These are phyloP conservation scores for Zygogramma bicolorata DNA, from an alignment of 2,888 invertebrate genomes.

Conservation along the genomic window DNA sequence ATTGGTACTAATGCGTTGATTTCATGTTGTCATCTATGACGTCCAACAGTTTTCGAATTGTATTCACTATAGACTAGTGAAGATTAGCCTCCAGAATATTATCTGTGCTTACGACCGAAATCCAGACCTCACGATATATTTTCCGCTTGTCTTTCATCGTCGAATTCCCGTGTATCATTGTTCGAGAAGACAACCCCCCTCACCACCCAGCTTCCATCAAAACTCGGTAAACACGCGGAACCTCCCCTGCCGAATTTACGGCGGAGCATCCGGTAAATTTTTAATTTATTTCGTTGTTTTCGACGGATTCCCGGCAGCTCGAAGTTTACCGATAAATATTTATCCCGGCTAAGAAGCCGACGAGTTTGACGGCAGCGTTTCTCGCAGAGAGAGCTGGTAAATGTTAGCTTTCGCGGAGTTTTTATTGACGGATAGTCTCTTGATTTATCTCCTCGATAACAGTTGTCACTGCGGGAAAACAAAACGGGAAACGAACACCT, in stretches of 20 bases:
- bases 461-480: constrained; percentile 14
- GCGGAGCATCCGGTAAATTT: not conserved
- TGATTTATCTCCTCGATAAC: constrained; percentile 23
- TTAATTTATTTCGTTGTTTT: constrained; percentile 9
- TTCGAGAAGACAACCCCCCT: not conserved
- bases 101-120: too few relatives aligned
- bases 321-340: constrained; percentile 20
- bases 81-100: too few relatives aligned
- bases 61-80: too few relatives aligned
- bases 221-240: not conserved
- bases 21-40: too few relatives aligned
- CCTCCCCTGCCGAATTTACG: not conserved
- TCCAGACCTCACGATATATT: not conserved
- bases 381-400: not conserved
- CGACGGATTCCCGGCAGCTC: constrained; percentile 7
- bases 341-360: constrained; percentile 1
- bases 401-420: constrained; percentile 20
- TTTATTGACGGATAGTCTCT: constrained; percentile 20
- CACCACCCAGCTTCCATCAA: not conserved
- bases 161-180: not conserved
- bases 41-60: too few relatives aligned
- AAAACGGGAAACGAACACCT: constrained; percentile 16
- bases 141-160: not conserved
- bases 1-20: too few relatives aligned
- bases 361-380: too few relatives aligned